phyloP scores from a whole-genome alignment of 2,797 vertebrate species.

The Enteromius mattozi region DNA sequence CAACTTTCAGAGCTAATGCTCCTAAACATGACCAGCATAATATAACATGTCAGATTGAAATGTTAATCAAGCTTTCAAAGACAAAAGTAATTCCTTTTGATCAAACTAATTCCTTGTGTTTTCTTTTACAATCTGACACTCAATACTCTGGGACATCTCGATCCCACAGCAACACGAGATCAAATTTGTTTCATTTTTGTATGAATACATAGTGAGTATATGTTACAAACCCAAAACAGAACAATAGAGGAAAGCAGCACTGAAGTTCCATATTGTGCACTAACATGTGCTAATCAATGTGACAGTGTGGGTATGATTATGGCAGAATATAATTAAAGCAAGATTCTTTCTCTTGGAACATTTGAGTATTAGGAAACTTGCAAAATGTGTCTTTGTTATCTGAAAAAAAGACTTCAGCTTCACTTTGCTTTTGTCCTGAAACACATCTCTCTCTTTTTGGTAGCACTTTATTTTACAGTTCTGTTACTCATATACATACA shows the following conservation, averaged over 20 bases:
- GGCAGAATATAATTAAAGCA: constrained; percentile 35
- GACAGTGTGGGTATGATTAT: constrained; percentile 26
- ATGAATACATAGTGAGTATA: not conserved
- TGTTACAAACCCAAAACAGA: constrained; percentile 9
- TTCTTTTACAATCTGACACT: not conserved
- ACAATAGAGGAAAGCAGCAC: not conserved
- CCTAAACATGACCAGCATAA: not conserved
- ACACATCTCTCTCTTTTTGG: not conserved
- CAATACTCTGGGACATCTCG: not conserved
- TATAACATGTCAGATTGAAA: not conserved
- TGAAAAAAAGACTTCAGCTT: not conserved
- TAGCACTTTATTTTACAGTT: no score
- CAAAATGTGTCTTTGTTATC: not conserved
- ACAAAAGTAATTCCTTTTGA: not conserved
- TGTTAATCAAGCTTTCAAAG: constrained; percentile 2
- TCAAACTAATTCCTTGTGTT: constrained; percentile 18
- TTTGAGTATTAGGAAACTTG: not conserved
- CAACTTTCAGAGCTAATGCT: not conserved
- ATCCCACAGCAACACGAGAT: not conserved
- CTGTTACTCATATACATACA: no score
- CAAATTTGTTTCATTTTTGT: constrained; percentile 24
- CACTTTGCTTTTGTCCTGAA: not conserved
- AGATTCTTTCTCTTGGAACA: constrained; percentile 14
- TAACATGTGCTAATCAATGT: not conserved
- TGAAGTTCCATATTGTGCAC: not conserved